phyloP scores from a whole-genome alignment of 2,113 vertebrate species.

The Castor canadensis region DNA sequence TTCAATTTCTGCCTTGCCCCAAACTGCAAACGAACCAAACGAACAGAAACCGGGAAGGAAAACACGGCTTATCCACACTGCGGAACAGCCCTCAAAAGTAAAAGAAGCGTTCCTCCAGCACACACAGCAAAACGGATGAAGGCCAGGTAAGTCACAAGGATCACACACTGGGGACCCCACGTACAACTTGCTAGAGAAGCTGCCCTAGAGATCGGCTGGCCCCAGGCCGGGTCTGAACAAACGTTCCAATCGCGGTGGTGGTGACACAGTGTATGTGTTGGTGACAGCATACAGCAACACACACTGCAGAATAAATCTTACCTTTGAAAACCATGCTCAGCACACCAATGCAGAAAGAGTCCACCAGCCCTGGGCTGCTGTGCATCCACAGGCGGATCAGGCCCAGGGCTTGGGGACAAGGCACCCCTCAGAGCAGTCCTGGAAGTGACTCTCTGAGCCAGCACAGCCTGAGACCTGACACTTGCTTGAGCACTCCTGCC shows the following conservation, averaged over 20 bases:
- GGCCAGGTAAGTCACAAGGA: background rate
- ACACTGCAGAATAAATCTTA: background rate
- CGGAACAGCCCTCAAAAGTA: rapidly evolving
- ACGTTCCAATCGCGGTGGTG: rapidly evolving
- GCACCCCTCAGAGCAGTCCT: rapidly evolving
- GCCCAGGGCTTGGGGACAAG: rapidly evolving
- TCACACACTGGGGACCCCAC: rapidly evolving
- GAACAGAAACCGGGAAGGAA: background rate
- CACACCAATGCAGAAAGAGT: background rate
- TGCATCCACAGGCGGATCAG: too few relatives aligned
- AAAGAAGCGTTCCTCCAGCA: too few relatives aligned
- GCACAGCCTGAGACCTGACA: too few relatives aligned
- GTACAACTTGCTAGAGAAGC: too few relatives aligned
- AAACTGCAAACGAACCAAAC: background rate
- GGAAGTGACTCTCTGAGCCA: too few relatives aligned
- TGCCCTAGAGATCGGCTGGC: too few relatives aligned
- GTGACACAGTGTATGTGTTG: too few relatives aligned
- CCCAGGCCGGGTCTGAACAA: too few relatives aligned
- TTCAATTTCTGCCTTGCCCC: background rate
- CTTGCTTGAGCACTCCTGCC: rapidly evolving
- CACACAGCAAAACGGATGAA: too few relatives aligned
- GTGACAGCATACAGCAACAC: background rate
- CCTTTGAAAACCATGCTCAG: background rate
- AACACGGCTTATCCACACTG: background rate
- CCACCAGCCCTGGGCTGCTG: too few relatives aligned